Base-by-base conservation (phyloP, 2,797 vertebrate genomes). In the Pipistrellus kuhlii region DNA sequence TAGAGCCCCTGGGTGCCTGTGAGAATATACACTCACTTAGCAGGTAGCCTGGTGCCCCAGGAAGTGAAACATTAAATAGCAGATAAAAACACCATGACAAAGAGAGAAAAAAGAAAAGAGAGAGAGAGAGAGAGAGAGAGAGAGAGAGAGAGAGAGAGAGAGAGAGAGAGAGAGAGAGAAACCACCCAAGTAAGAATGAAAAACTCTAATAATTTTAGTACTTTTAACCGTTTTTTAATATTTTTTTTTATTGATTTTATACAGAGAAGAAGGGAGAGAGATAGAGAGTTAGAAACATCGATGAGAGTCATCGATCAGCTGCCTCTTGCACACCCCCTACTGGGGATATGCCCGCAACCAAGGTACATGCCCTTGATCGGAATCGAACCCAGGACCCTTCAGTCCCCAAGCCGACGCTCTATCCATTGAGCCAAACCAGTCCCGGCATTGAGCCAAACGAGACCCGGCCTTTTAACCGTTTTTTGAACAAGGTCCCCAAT, bases 221-320 rank as follows among this genome's bases (percentile, higher is more conserved):
- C 30, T 10, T 72, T 85, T 94, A 85, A 91, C 8, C 59, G 41
- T 27, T 80, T 90, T 87, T 92, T 83, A n/a, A n/a, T n/a, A n/a
- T n/a, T n/a, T n/a, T n/a, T n/a, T n/a, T n/a, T n/a, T n/a, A n/a
- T n/a, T n/a, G n/a, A n/a, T n/a, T n/a, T n/a, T n/a, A n/a, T n/a
- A n/a, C n/a, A n/a, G n/a, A n/a, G n/a, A n/a, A n/a, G n/a, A n/a
- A n/a, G n/a, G n/a, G n/a, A n/a, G n/a, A n/a, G n/a, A n/a, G n/a
- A n/a, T n/a, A n/a, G n/a, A n/a, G n/a, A n/a, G n/a, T n/a, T n/a
- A n/a, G n/a, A n/a, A n/a, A n/a, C n/a, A n/a, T n/a, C n/a, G n/a
- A n/a, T n/a, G n/a, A n/a, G n/a, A n/a, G n/a, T n/a, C n/a, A n/a
- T n/a, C n/a, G n/a, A n/a, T n/a, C n/a, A n/a, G n/a, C n/a, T n/a